Conservation (phyloP, 2,888 invertebrate species). For the Nemurella pictetii region DNA sequence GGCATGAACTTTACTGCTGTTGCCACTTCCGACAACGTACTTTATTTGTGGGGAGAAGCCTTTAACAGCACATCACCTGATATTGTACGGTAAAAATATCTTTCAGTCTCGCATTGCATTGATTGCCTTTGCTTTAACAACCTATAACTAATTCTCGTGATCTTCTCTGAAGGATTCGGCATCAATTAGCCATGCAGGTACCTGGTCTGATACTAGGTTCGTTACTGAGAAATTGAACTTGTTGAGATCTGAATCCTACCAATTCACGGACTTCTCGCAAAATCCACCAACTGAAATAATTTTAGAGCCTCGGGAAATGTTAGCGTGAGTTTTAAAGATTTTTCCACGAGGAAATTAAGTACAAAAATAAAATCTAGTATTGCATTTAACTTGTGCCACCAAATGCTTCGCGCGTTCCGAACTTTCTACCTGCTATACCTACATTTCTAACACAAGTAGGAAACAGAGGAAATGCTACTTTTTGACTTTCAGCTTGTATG, state of each 20-base stretch:
- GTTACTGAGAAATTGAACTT: neutral
- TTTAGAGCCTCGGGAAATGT: slow-evolving; percentile 56
- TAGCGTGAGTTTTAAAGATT: slow-evolving; percentile 55
- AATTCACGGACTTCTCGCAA: neutral
- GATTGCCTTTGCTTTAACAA: too few relatives aligned
- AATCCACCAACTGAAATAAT: slow-evolving; percentile 43
- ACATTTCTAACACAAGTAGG: too few relatives aligned
- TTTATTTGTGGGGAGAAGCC: slow-evolving; percentile 68
- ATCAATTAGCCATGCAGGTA: neutral
- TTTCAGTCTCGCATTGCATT: too few relatives aligned
- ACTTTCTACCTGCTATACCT: too few relatives aligned
- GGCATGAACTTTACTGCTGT: slow-evolving; percentile 68
- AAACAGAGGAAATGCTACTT: slow-evolving; percentile 10
- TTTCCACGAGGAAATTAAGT: too few relatives aligned
- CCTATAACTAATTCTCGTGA: too few relatives aligned
- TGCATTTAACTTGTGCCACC: too few relatives aligned
- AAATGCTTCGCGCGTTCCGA: too few relatives aligned
- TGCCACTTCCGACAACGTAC: slow-evolving; percentile 64
- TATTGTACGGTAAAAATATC: neutral
- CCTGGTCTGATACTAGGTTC: neutral
- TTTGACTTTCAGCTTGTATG: slow-evolving; percentile 54
- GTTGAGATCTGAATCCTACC: neutral
- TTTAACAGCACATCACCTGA: neutral
- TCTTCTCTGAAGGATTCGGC: too few relatives aligned
- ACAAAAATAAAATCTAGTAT: neutral